Evolutionary conservation across 2,797 vertebrate species (phyloP).

Genomic region (Discoglossus pictus): DNA sequence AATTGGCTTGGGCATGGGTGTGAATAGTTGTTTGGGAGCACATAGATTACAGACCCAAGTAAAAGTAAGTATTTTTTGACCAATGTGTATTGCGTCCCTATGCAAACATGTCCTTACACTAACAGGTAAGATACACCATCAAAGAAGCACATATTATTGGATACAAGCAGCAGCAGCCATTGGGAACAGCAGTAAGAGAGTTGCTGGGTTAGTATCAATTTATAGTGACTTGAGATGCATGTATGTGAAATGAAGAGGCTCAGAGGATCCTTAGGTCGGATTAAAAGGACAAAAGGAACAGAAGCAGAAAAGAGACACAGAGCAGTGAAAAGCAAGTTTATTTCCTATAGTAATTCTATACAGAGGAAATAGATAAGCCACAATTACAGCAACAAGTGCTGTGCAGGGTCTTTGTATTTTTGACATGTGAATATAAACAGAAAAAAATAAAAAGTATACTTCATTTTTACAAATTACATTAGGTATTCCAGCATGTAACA

Average conservation of each 20-base stretch:
- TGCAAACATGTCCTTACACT: no score
- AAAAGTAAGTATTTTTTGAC: no score
- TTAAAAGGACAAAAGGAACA: constrained; percentile 20
- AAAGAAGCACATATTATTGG: no score
- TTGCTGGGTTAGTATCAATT: constrained; percentile 29
- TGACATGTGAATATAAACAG: constrained; percentile 69
- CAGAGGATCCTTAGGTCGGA: not conserved
- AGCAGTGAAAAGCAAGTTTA: constrained; percentile 85
- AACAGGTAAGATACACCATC: no score
- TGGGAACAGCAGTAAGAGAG: constrained; percentile 8
- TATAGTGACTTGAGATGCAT: not conserved
- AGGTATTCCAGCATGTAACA: constrained; percentile 67
- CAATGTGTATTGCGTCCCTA: no score
- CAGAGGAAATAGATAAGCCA: constrained; percentile 80
- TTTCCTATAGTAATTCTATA: constrained; percentile 82
- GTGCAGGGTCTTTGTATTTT: constrained; percentile 73
- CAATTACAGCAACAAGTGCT: constrained; percentile 75
- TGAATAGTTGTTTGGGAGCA: no score
- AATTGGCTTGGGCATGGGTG: no score
- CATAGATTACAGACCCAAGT: no score
- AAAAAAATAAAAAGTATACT: constrained; percentile 79
- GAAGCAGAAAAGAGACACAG: constrained; percentile 69
- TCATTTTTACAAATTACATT: constrained; percentile 80
- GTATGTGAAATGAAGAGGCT: no score
- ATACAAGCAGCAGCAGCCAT: not conserved